Evolutionary conservation across 2,888 invertebrate species (phyloP), one percentile per base, ranked within the genome.

Genomic region (Lomographa bimaculata): DNA sequence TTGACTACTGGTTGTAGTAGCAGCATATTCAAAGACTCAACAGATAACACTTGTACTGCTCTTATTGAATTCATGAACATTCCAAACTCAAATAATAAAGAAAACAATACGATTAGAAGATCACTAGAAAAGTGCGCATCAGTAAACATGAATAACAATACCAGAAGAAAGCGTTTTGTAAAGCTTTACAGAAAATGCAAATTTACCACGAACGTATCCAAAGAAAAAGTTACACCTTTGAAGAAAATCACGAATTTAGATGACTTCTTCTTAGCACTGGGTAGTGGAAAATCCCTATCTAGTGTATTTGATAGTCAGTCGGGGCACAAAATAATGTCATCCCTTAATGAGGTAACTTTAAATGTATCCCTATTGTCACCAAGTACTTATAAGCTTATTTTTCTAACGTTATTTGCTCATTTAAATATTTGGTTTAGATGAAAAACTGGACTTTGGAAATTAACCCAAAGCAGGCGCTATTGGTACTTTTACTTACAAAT

Each of bases 201-300:
- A 60, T 79, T 75, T 0, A 65, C 72, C 3, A 67, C 73, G 0
- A 73, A 69, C 28, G 62, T 76, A 41, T 44, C 57, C 0, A 56
- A 39, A 16, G 65, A 69, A 38, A 70, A 50, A 46, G 54, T 47
- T 28, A 76, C 66, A 5, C 46, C 65, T 39, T 46, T 87, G 7
- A 60, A 53, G 48, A 75, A 72, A 65, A 78, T 86, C 26, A 57
- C 48, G 1, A 78, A 64, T 52, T 40, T 81, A n/a, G 78, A 84
- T 1, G 81, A 84, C n/a, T 86, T 87, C 46, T 72, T 79, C 14
- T 60, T 71, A 66, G 63, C 68, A 11, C 42, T 87, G n/a, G 85
- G 87, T 10, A 46, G 72, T 9, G 57, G 60, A 10, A 78, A 71
- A 55, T 23, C 52, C 1, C 51, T 85, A 16, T 60, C 71, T 6